Conservation (phyloP, 23 tunicate species). For the Halocynthia aurantium region DNA sequence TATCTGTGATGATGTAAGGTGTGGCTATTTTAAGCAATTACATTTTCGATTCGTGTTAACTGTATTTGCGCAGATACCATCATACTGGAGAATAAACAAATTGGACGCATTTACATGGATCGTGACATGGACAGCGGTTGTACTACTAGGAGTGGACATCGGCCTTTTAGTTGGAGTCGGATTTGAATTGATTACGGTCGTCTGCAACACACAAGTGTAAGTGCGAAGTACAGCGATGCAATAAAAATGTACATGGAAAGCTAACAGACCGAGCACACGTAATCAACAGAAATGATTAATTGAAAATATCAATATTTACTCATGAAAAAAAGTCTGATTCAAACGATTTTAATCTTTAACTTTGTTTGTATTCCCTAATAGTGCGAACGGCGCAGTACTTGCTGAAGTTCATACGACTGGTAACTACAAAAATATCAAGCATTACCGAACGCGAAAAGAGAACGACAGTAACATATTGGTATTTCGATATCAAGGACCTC, state of each 20-base stretch:
- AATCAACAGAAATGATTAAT: too few relatives aligned
- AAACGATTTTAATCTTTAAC: neutral
- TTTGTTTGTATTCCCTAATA: neutral
- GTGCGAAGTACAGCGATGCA: slow-evolving; percentile 4
- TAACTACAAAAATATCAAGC: neutral
- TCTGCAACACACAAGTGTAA: slow-evolving; percentile 56
- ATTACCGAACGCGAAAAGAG: slow-evolving; percentile 2
- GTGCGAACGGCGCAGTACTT: slow-evolving; percentile 6
- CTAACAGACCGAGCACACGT: too few relatives aligned
- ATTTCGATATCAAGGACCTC: slow-evolving; percentile 49
- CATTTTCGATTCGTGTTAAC: neutral
- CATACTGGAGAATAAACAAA: slow-evolving; percentile 62
- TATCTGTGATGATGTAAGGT: neutral
- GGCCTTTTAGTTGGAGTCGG: slow-evolving; percentile 61
- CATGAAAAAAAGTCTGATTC: too few relatives aligned
- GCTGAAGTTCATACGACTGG: slow-evolving; percentile 14
- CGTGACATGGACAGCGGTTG: slow-evolving; percentile 78
- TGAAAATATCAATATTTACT: too few relatives aligned
- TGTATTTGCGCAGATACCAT: slow-evolving; percentile 2
- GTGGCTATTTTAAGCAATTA: neutral
- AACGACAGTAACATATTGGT: slow-evolving; percentile 24
- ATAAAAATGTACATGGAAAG: too few relatives aligned
- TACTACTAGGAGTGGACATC: slow-evolving; percentile 69
- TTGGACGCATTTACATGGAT: slow-evolving; percentile 70
- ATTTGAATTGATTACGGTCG: slow-evolving; percentile 56